These are phyloP conservation scores for Pyralis farinalis DNA, from an alignment of 2,888 invertebrate species.

Conservation along the genomic window DNA sequence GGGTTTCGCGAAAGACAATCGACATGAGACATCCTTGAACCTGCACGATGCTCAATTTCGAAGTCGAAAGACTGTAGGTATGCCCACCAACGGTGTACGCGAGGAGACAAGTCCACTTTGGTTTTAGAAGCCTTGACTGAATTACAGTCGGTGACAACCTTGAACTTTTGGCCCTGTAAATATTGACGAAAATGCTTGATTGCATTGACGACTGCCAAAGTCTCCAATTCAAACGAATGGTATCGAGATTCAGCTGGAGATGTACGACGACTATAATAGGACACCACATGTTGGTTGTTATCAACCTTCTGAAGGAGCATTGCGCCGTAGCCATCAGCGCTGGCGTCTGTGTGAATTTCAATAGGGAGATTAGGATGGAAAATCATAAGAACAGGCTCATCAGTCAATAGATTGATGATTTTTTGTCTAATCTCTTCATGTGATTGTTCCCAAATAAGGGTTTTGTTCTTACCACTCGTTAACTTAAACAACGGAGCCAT, in stretches of 20 bases:
- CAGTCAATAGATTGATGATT: slow-evolving; percentile 17
- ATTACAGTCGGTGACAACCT: slow-evolving; percentile 17
- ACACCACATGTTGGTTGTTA: slow-evolving; percentile 8
- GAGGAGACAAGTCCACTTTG: slow-evolving; percentile 15
- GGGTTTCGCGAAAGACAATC: slow-evolving; percentile 17
- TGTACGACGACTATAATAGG: slow-evolving; percentile 20
- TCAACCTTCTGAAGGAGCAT: slow-evolving; percentile 17
- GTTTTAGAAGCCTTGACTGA: slow-evolving; percentile 13
- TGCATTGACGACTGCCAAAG: slow-evolving; percentile 1
- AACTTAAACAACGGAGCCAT: too few relatives aligned
- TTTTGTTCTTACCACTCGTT: background rate
- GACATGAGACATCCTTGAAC: slow-evolving; percentile 14
- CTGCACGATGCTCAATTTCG: slow-evolving; percentile 16
- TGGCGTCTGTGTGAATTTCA: slow-evolving; percentile 26
- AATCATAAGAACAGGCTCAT: slow-evolving; percentile 17
- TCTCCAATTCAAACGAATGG: background rate
- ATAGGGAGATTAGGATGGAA: slow-evolving; percentile 17
- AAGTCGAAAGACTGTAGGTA: slow-evolving; percentile 21
- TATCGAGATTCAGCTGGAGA: slow-evolving; percentile 12
- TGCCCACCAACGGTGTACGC: slow-evolving; percentile 20
- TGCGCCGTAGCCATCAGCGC: slow-evolving; percentile 20
- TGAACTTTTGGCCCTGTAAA: slow-evolving; percentile 13
- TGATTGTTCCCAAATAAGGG: slow-evolving; percentile 13
- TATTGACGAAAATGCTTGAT: slow-evolving; percentile 1
- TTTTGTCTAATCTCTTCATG: slow-evolving; percentile 18